A percentile compares a stretch with the other conserved stretches of the same genome.
Conservation (phyloP, 2,888 invertebrate species). For the Thymelicus sylvestris region DNA sequence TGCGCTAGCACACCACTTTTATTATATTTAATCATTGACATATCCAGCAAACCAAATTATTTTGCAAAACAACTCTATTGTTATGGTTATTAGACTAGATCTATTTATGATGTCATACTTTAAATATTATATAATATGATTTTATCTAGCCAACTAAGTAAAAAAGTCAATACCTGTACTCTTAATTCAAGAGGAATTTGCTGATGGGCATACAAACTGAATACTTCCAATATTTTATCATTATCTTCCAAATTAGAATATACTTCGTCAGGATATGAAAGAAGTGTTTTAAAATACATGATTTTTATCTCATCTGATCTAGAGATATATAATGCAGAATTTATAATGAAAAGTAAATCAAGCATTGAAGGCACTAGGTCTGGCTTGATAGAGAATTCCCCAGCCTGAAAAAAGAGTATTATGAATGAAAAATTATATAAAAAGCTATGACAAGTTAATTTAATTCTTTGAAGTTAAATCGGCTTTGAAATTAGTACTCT, state of each 20-base stretch:
- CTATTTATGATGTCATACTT: too few species aligned
- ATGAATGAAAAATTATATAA: too few species aligned
- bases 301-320: constrained; percentile 53
- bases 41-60: too few species aligned
- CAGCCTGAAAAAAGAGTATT: constrained; percentile 41
- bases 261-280: constrained; percentile 58
- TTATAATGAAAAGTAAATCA: constrained; percentile 56
- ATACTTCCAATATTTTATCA: constrained; percentile 55
- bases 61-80: too few species aligned
- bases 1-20: too few species aligned
- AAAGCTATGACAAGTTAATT: too few species aligned
- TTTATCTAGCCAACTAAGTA: neutral
- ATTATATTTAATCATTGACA: too few species aligned
- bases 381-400: constrained; percentile 44
- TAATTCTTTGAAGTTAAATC: too few species aligned
- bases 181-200: constrained; percentile 46
- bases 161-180: constrained; percentile 50
- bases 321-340: constrained; percentile 49
- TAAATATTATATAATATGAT: too few species aligned
- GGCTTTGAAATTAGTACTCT: too few species aligned
- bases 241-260: constrained; percentile 48
- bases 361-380: constrained; percentile 57
- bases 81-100: too few species aligned
- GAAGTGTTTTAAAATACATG: constrained; percentile 57
- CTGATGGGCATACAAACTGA: constrained; percentile 52